A percentile compares a stretch with the other conserved stretches of the same genome.
Conservation (phyloP, 23 tunicate genomes). For the Diplosoma virens region DNA sequence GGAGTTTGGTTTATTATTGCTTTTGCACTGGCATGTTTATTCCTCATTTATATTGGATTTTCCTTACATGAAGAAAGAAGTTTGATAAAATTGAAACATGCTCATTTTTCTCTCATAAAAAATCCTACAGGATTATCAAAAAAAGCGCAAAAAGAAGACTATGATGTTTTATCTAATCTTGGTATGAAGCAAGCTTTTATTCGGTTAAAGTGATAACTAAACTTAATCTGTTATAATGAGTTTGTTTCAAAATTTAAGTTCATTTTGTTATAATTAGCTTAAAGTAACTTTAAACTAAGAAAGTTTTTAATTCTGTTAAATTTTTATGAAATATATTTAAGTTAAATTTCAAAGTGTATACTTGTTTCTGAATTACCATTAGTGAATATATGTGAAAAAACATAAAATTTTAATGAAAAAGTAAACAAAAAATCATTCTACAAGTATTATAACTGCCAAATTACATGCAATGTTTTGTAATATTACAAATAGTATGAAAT, state of each 20-base stretch:
- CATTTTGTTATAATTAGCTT: too few species aligned
- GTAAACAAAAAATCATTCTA: too few species aligned
- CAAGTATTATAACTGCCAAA: not conserved
- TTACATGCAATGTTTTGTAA: not conserved
- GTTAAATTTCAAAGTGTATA: not conserved
- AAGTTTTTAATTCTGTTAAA: not conserved
- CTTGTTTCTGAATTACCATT: not conserved
- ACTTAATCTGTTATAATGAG: too few species aligned
- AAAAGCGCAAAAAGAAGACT: too few species aligned
- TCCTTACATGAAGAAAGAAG: conserved; percentile 14
- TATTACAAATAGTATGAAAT: not conserved
- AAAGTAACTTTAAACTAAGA: not conserved
- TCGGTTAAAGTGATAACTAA: too few species aligned
- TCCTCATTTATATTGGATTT: conserved; percentile 4
- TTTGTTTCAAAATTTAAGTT: too few species aligned
- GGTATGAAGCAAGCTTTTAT: too few species aligned
- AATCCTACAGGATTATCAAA: too few species aligned
- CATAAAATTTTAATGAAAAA: too few species aligned
- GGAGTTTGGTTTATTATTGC: not conserved
- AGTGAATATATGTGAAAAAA: not conserved
- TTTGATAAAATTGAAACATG: not conserved
- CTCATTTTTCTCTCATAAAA: too few species aligned
- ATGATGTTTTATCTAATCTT: too few species aligned
- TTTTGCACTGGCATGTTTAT: not conserved
- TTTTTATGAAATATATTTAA: not conserved